phyloP scores from a whole-genome alignment of 2,888 invertebrate genomes.

The Odontocolon sp. region DNA sequence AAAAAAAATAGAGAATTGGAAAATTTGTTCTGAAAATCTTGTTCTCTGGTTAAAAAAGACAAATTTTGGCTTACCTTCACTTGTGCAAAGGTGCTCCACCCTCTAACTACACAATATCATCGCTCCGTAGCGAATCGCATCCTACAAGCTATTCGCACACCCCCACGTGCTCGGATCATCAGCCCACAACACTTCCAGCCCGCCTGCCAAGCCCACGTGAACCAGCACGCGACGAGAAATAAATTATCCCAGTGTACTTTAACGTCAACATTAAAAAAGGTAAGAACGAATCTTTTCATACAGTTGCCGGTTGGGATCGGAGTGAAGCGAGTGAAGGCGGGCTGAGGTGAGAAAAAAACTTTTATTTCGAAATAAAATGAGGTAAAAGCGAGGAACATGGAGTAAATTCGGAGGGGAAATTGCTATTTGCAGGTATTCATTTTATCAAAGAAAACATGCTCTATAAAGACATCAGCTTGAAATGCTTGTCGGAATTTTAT shows the following conservation, averaged over 20 bases:
- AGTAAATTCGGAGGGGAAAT: too few relatives aligned
- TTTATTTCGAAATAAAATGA: too few relatives aligned
- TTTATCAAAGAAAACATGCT: too few relatives aligned
- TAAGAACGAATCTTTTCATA: slow-evolving; percentile 2
- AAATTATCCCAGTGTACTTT: slow-evolving; percentile 44
- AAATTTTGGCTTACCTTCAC: too few relatives aligned
- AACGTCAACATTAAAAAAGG: slow-evolving; percentile 39
- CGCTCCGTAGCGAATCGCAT: slow-evolving; percentile 15
- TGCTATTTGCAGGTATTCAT: too few relatives aligned
- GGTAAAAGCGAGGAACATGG: too few relatives aligned
- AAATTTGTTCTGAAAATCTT: neutral
- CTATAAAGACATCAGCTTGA: too few relatives aligned
- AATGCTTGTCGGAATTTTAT: too few relatives aligned
- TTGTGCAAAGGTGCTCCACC: too few relatives aligned
- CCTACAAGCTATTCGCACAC: slow-evolving; percentile 46
- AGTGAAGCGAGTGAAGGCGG: slow-evolving; percentile 21
- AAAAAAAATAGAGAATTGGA: neutral
- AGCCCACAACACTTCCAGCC: neutral
- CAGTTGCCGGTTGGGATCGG: slow-evolving; percentile 12
- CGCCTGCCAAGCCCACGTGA: slow-evolving; percentile 49
- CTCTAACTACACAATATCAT: neutral
- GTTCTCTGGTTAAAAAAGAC: too few relatives aligned
- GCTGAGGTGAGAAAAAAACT: slow-evolving; percentile 26
- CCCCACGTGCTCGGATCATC: neutral
- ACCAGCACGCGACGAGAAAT: slow-evolving; percentile 38